Percentiles rank a stretch among this genome's conserved stretches.
Conservation (phyloP, 2,113 vertebrate species). For the Todiramphus chloris region DNA sequence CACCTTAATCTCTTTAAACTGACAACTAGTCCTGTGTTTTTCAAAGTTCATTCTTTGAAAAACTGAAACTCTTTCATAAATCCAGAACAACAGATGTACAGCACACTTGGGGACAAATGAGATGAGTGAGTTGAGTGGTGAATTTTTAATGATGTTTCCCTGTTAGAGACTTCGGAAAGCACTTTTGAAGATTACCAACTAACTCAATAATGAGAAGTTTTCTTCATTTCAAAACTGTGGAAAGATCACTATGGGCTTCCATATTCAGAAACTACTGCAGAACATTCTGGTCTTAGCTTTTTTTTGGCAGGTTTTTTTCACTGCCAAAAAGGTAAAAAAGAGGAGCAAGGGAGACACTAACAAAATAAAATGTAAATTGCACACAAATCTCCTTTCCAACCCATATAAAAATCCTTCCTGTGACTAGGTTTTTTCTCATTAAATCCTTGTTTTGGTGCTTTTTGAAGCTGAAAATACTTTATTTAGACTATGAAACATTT, state of each 20-base stretch:
- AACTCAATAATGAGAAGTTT: slow-evolving; percentile 8
- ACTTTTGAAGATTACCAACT: slow-evolving; percentile 57
- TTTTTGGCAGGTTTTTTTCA: not conserved
- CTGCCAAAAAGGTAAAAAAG: not conserved
- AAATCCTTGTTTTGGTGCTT: not conserved
- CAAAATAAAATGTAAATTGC: not conserved
- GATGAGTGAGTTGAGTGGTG: slow-evolving; percentile 47
- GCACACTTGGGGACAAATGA: slow-evolving; percentile 51
- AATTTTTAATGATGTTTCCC: slow-evolving; percentile 66
- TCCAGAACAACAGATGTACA: slow-evolving; percentile 51
- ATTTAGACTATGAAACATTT: not conserved
- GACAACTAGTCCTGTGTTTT: slow-evolving; percentile 37
- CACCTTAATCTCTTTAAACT: slow-evolving; percentile 40
- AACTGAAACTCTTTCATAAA: slow-evolving; percentile 36
- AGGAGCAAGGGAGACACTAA: not conserved
- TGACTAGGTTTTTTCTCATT: not conserved
- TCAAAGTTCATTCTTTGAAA: slow-evolving; percentile 47
- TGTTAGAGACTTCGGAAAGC: slow-evolving; percentile 48
- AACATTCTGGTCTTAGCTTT: not conserved
- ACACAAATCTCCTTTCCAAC: not conserved
- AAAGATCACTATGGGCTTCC: not conserved
- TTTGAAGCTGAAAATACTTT: not conserved
- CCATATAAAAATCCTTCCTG: not conserved
- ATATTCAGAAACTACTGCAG: not conserved
- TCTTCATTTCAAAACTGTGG: not conserved